Percentiles rank a stretch among this genome's conserved stretches.
Evolutionary conservation across 2,113 vertebrate species (phyloP).

Genomic region (Gorsachius goisagi): DNA sequence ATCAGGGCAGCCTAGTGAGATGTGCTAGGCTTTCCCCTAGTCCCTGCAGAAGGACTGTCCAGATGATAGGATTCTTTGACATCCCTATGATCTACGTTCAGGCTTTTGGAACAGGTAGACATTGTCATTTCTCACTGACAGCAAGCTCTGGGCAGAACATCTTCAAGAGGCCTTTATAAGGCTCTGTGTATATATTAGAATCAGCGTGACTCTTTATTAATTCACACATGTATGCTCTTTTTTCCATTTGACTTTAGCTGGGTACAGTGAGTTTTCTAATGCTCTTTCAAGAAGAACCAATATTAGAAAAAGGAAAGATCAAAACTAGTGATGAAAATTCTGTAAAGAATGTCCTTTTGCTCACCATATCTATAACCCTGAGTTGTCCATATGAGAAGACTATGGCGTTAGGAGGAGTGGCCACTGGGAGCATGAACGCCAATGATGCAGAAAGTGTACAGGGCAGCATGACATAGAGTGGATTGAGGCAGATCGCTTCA

Average conservation of each 20-base stretch:
- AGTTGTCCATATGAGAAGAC: conserved; percentile 91
- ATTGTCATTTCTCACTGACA: neutral
- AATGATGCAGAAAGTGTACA: conserved; percentile 85
- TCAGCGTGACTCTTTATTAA: neutral
- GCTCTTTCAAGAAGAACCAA: neutral
- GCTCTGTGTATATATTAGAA: neutral
- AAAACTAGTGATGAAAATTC: neutral
- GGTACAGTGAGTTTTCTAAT: neutral
- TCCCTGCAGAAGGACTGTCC: neutral
- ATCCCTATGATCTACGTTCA: neutral
- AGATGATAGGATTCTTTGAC: neutral
- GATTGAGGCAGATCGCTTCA: conserved; percentile 82
- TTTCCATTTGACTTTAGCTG: neutral
- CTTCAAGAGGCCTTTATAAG: neutral
- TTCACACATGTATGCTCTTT: neutral
- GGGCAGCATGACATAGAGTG: conserved; percentile 92
- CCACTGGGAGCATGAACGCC: conserved; percentile 96
- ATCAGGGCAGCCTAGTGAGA: neutral
- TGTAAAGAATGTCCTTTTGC: neutral
- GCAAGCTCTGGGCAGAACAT: neutral
- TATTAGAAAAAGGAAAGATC: neutral
- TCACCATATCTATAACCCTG: conserved; percentile 89
- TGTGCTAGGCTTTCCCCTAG: neutral
- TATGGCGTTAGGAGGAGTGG: conserved; percentile 92
- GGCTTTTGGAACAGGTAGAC: neutral